Conservation (phyloP, 2,797 vertebrate species). For the Gambusia yucatana region DNA sequence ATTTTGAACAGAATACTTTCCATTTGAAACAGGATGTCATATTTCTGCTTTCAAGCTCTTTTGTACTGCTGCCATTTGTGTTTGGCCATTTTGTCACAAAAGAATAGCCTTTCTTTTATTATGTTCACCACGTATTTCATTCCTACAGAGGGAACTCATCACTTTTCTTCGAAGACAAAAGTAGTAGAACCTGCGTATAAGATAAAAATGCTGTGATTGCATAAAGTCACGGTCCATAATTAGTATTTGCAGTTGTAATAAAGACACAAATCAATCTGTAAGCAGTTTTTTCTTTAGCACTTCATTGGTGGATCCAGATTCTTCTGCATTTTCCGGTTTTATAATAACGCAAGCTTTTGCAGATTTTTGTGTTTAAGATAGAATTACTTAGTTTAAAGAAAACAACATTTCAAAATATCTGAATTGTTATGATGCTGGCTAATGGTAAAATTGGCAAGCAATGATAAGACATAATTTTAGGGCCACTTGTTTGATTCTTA, state of each 20-base stretch:
- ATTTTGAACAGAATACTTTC: constrained; percentile 41
- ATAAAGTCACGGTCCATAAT: constrained; percentile 33
- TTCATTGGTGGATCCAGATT: not conserved
- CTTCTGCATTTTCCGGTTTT: not conserved
- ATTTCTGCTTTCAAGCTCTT: constrained; percentile 39
- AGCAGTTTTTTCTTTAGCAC: not conserved
- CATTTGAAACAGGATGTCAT: constrained; percentile 38
- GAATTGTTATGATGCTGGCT: not conserved
- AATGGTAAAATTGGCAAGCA: not conserved
- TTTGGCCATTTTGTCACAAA: constrained; percentile 34
- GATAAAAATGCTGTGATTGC: constrained; percentile 34
- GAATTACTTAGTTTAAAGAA: not conserved
- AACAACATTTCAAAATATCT: not conserved
- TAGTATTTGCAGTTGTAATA: constrained; percentile 18
- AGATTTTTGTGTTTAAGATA: not conserved
- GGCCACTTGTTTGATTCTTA: not conserved
- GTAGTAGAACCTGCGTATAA: constrained; percentile 14
- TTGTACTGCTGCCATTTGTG: constrained; percentile 42
- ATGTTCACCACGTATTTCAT: constrained; percentile 42
- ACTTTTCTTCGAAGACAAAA: constrained; percentile 38
- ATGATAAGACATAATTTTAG: not conserved
- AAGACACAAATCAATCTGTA: constrained; percentile 21
- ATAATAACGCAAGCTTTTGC: not conserved
- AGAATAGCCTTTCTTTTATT: constrained; percentile 47
- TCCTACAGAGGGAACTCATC: constrained; percentile 53